Percentiles rank a stretch among this genome's conserved stretches.
These are phyloP conservation scores for Leucoraja erinaceus DNA, from an alignment of 2,113 vertebrate species.

Conservation along the genomic window DNA sequence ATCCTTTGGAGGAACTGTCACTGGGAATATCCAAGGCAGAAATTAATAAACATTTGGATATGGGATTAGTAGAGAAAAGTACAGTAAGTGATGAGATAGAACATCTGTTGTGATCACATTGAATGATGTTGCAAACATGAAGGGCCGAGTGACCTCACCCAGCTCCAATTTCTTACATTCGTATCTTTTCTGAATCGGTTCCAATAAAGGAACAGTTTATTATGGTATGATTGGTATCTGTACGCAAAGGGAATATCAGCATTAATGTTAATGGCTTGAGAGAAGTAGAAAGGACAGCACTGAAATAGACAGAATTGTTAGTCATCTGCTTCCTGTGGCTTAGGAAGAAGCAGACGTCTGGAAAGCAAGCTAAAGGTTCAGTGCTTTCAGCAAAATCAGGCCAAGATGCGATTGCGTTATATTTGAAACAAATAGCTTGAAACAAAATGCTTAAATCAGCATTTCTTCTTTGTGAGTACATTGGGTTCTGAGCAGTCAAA, in stretches of 20 bases:
- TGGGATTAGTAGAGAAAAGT: too few species aligned
- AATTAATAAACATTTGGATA: too few species aligned
- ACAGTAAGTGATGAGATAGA: too few species aligned
- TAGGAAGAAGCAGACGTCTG: conserved; percentile 32
- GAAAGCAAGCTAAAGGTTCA: neutral
- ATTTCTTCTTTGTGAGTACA: neutral
- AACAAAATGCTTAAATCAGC: neutral
- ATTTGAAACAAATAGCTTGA: neutral
- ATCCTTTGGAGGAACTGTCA: too few species aligned
- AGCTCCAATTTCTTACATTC: too few species aligned
- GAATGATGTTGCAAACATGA: too few species aligned
- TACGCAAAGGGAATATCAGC: neutral
- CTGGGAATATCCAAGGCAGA: too few species aligned
- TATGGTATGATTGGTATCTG: neutral
- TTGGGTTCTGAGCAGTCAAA: neutral
- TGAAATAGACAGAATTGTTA: conserved; percentile 8
- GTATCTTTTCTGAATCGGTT: neutral
- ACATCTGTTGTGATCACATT: too few species aligned
- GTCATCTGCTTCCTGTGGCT: conserved; percentile 25
- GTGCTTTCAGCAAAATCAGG: neutral
- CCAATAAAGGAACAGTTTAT: neutral
- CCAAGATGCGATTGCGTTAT: neutral
- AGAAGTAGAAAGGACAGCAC: neutral
- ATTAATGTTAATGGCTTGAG: neutral
- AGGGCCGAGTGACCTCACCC: too few species aligned